A percentile compares a stretch with the other conserved stretches of the same genome.
These are phyloP conservation scores for Rhizoglyphus robini DNA, from an alignment of 1,140 invertebrate species.

Conservation along the genomic window DNA sequence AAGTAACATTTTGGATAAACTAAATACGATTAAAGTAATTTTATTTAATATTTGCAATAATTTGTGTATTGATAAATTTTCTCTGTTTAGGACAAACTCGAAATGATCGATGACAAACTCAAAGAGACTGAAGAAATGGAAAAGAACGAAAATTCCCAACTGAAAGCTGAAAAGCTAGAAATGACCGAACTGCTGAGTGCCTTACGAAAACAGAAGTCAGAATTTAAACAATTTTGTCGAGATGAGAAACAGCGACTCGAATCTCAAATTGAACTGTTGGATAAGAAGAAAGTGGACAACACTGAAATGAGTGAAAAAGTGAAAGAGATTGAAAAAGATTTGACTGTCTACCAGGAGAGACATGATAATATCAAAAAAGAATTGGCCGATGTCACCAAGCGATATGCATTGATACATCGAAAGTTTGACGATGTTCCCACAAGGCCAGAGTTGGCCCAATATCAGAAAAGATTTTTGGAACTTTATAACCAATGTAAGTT, in stretches of 20 bases:
- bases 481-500: constrained; percentile 78
- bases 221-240: constrained; percentile 25
- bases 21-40: not conserved
- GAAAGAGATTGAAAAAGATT: constrained; percentile 28
- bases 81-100: constrained; percentile 20
- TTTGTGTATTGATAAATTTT: constrained; percentile 17
- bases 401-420: constrained; percentile 52
- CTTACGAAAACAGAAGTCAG: constrained; percentile 23
- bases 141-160: not conserved
- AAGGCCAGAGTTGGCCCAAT: constrained; percentile 79
- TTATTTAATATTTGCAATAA: not conserved
- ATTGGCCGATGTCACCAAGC: constrained; percentile 21
- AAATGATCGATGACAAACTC: constrained; percentile 17
- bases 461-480: constrained; percentile 86
- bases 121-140: constrained; percentile 20
- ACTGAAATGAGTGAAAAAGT: constrained; percentile 24
- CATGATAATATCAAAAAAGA: constrained; percentile 23
- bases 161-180: constrained; percentile 20
- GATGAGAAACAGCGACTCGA: constrained; percentile 19
- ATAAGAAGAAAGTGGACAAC: constrained; percentile 22
- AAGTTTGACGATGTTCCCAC: constrained; percentile 81
- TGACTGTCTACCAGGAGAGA: constrained; percentile 21
- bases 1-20: not conserved
- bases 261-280: constrained; percentile 17
- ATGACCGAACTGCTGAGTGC: constrained; percentile 22